Evolutionary conservation across 1,140 invertebrate genomes (phyloP), one percentile per base, ranked within the genome.

Genomic region (Asobara japonica): DNA sequence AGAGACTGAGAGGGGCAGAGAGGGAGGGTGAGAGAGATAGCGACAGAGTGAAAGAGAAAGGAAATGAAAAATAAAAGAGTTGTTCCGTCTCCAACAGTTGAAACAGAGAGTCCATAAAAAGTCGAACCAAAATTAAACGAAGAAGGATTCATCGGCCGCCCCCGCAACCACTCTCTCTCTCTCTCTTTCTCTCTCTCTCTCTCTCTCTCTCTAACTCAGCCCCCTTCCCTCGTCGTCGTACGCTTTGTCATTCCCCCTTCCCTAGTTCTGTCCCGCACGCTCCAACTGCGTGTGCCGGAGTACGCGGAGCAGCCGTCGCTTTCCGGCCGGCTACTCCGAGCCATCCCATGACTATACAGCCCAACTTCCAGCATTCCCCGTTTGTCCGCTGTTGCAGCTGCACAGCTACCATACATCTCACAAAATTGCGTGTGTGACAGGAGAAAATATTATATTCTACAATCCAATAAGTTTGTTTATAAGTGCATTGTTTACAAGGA

Each of bases 281-380:
- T 72, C 71, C 61, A 64, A 45, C 71, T 66, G 65, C 64, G 77
- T 73, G 72, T 61, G 65, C 66, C 48, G 33, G 62, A 66, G 56
- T 70, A 72, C 73, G 65, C 72, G 71, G 74, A 77, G 77, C 78
- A 78, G 79, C 78, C 78, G 70, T 75, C 75, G 78, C 80, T 80
- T 79, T 82, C 79, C 80, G 78, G 77, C 79, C 79, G 79, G 82
- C 79, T 80, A 79, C 77, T 80, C 77, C 65, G 73, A 78, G 76
- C 73, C 78, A 79, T 76, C 81, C 76, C 78, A 77, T 79, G 3
- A 27, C 51, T 56, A 56, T 56, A 51, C 45, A 80, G 76, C 33
- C 79, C 78, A 75, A 82, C 79, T 80, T 84, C 80, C 81, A 81
- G 82, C 84, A 82, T 85, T 85, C 83, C 80, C 80, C 78, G 79